Base-by-base conservation (phyloP, 2,113 vertebrate species). In the Thryonomys swinderianus region DNA sequence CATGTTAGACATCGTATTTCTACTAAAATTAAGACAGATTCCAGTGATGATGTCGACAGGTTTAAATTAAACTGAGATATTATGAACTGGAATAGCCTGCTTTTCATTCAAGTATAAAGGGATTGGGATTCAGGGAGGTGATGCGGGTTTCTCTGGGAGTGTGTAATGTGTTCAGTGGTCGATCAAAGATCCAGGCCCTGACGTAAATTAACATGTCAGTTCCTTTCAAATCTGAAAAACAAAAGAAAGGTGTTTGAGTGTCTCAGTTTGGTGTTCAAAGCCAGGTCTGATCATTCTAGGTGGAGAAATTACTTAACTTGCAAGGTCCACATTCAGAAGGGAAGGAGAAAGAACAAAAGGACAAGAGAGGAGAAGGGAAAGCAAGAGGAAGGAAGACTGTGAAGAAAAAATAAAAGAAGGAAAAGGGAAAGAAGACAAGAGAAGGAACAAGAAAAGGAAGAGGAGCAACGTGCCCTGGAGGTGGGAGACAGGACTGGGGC, bases 21-120 rank as follows among this genome's bases (percentile, higher is more conserved):
- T 73, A 79, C 83, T 82, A 57, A 82, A 92, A 92, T 73, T 25
- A 40, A 81, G n/a, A 40, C 6, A 93, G 45, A n/a, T 91, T 94
- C 84, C 76, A 82, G 88, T 79, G 88, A 55, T 89, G 67, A 89
- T n/a, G 37, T 37, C 37, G 69, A 66, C 30, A 45, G 37, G 64
- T 90, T 90, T 85, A 85, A 85, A 45, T 90, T 66, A 88, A 80
- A 69, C 40, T 32, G 17, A 89, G n/a, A 80, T 81, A 27, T n/a
- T 82, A 66, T 93, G 74, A 95, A 78, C 16, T 34, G 32, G 37
- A 67, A 78, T 82, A 78, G 71, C 71, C 9, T 57, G 59, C 30
- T 89, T 91, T 76, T 27, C 42, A 3, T 76, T 17, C 79, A 80
- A 16, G 18, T 34, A 48, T 3, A 45, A 76, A 10, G 42, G 17